Conservation (phyloP, 2,797 vertebrate genomes). For the Gadopsis bispinosus region DNA sequence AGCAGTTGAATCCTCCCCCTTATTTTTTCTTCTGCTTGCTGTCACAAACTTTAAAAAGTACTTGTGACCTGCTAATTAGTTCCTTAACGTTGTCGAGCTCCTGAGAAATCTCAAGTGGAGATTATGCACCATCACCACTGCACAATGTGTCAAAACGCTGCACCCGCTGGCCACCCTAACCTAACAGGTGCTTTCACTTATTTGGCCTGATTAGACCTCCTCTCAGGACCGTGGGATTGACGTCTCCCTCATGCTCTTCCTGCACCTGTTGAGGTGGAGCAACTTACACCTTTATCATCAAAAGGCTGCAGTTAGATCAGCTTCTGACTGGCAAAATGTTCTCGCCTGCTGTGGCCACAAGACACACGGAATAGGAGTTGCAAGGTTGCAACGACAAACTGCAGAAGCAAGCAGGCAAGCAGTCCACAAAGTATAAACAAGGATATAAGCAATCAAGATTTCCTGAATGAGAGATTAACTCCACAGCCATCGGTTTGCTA, state of each 20-base stretch:
- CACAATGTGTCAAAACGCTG: neutral
- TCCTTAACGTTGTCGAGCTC: neutral
- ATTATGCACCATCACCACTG: neutral
- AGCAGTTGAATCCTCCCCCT: neutral
- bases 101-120: slow-evolving; percentile 4
- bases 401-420: neutral
- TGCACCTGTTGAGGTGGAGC: slow-evolving; percentile 1
- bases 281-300: neutral
- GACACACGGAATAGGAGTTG: neutral
- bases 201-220: neutral
- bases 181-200: neutral
- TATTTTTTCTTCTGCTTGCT: neutral
- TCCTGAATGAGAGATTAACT: neutral
- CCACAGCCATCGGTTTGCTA: neutral
- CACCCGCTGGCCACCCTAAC: neutral
- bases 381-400: neutral
- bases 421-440: slow-evolving; percentile 2
- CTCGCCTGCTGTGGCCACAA: neutral
- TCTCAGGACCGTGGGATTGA: neutral
- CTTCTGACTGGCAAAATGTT: neutral
- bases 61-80: neutral
- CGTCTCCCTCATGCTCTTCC: slow-evolving; percentile 3
- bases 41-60: neutral
- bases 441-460: neutral
- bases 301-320: neutral